Evolutionary conservation across 2,797 vertebrate species (phyloP).

Genomic region (Pantherophis alleghaniensis): DNA sequence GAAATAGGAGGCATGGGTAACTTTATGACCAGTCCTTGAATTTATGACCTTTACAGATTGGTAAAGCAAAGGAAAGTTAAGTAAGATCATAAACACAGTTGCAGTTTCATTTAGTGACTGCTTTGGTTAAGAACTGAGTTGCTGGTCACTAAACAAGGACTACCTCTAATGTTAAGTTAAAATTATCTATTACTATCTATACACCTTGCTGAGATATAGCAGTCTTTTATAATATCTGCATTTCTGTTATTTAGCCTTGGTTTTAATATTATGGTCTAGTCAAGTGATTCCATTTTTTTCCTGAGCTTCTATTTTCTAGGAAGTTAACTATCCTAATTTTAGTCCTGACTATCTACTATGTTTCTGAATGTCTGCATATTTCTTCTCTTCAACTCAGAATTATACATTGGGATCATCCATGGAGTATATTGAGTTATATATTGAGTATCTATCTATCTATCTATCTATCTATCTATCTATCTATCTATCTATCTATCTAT

Average conservation of each 20-base stretch:
- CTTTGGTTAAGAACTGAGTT: neutral
- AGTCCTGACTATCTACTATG: neutral
- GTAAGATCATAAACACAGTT: neutral
- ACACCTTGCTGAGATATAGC: neutral
- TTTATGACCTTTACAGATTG: neutral
- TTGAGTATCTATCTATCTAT: neutral
- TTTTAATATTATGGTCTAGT: neutral
- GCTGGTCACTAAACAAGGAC: neutral
- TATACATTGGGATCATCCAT: neutral
- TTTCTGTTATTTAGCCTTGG: neutral
- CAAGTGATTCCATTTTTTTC: neutral
- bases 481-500: no score
- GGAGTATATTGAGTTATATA: neutral
- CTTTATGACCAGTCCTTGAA: neutral
- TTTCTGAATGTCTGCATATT: neutral
- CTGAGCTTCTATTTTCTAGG: neutral
- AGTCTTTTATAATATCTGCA: neutral
- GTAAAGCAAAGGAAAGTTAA: neutral
- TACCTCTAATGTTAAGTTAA: neutral
- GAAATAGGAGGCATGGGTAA: neutral
- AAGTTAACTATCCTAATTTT: neutral
- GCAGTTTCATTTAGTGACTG: neutral
- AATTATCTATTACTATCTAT: neutral
- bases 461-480: no score
- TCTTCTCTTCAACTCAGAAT: neutral